Base-by-base conservation (phyloP, 2,797 vertebrate species). In the Hydrolagus colliei region DNA sequence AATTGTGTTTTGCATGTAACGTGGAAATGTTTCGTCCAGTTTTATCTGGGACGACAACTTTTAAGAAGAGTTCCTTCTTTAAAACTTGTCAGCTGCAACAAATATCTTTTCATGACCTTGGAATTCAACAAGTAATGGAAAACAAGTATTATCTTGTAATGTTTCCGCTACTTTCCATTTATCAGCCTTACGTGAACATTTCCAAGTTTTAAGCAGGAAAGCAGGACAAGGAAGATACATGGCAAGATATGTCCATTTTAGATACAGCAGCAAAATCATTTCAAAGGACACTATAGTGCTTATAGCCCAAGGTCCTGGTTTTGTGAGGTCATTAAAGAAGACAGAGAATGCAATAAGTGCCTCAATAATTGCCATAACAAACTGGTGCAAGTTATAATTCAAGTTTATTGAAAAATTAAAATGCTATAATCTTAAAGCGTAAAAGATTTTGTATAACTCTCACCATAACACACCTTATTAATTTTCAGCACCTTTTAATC, bases 321-420 rank as follows among this genome's bases (percentile, higher is more conserved):
- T 88, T 4, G 14, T 86, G 87, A 89, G 86, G 86, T 88, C 90
- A 9, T 85, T 89, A 87, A 89, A 22, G 76, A 87, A 89, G 71
- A 89, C 89, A 78, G 32, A 52, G 71, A 73, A 89, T 86, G 79
- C 65, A 63, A 13, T 65, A 77, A 91, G 90, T 85, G 65, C 75
- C 62, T 18, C 87, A 71, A 87, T 89, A 88, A 86, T 71, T 87
- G 72, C 80, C 72, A 88, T 84, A 86, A 86, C 85, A 89, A 89
- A 90, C 22, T 13, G 13, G 75, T 86, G 72, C 18, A 86, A 86
- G 86, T 73, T 86, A 87, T 85, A 78, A 88, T 86, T 89, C 88
- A 85, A 88, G 71, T 88, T 88, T 87, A 87, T 89, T 32, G 88
- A 86, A 82, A 88, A 88, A 87, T 5, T 85, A 73, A 89, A 88